Evolutionary conservation across 2,797 vertebrate species (phyloP).

Genomic region (Ateles fusciceps): DNA sequence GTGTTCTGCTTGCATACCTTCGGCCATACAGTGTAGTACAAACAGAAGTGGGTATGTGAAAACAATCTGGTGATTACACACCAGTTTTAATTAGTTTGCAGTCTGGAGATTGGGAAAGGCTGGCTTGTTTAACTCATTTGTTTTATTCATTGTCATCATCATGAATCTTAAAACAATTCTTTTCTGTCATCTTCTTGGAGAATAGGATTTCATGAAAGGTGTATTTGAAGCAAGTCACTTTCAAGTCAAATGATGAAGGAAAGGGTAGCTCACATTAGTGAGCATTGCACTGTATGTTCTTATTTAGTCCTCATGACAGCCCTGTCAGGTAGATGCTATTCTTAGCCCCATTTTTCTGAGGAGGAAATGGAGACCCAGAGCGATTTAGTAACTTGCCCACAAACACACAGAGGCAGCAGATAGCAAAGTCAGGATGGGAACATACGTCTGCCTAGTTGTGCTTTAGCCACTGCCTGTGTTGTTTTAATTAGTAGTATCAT

Average conservation of each 20-base stretch:
- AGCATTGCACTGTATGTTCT: rapidly evolving
- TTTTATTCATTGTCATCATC: slow-evolving; percentile 7
- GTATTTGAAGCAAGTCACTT: neutral
- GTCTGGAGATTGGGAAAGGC: neutral
- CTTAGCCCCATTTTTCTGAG: neutral
- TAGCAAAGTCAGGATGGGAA: neutral
- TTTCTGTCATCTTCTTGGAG: neutral
- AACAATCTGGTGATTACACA: neutral
- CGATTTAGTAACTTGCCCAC: neutral
- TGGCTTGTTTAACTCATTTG: slow-evolving; percentile 3
- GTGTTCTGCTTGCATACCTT: neutral
- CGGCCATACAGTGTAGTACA: rapidly evolving
- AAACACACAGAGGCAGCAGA: neutral
- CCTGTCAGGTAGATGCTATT: neutral
- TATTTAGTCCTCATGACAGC: neutral
- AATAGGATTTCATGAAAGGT: neutral
- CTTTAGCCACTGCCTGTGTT: neutral
- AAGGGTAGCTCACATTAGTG: neutral
- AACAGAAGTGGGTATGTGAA: neutral
- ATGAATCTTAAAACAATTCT: neutral
- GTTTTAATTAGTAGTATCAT: neutral
- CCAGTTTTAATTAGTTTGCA: neutral
- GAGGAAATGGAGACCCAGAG: neutral
- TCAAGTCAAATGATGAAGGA: neutral
- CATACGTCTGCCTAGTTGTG: neutral